These are phyloP conservation scores for Oryzias melastigma DNA, from an alignment of 2,113 vertebrate species.

Conservation along the genomic window DNA sequence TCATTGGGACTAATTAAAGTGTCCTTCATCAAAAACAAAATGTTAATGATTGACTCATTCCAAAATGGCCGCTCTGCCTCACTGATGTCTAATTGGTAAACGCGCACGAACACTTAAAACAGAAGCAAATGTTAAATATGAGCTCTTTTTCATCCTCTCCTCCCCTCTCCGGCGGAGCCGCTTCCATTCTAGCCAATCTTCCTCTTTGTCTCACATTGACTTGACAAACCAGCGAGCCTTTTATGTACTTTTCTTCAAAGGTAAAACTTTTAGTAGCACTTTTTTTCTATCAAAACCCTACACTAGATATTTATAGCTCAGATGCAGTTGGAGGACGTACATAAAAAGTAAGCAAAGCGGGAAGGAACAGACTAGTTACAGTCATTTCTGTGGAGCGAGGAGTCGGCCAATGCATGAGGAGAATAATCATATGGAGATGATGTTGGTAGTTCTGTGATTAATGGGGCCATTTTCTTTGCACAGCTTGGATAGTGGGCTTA, in stretches of 20 bases:
- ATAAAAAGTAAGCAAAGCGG: conserved; percentile 45
- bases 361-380: conserved; percentile 22
- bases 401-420: conserved; percentile 53
- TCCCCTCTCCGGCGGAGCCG: conserved; percentile 4
- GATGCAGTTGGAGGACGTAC: conserved; percentile 53
- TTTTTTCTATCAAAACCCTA: conserved; percentile 51
- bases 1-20: conserved; percentile 78
- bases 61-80: conserved; percentile 46
- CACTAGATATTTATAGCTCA: neutral
- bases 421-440: conserved; percentile 74
- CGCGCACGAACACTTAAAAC: conserved; percentile 24
- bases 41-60: conserved; percentile 71
- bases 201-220: conserved; percentile 30
- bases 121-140: conserved; percentile 32
- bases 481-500: conserved; percentile 67
- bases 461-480: conserved; percentile 69
- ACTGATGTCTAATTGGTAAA: conserved; percentile 52
- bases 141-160: conserved; percentile 9
- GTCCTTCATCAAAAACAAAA: conserved; percentile 72
- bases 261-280: conserved; percentile 42
- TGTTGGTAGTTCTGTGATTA: conserved; percentile 68
- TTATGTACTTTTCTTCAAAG: conserved; percentile 66
- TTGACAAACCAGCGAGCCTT: conserved; percentile 55
- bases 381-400: conserved; percentile 52
- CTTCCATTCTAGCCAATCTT: conserved; percentile 28